Evolutionary conservation across 2,888 invertebrate genomes (phyloP).

Genomic region (Thereva unica): DNA sequence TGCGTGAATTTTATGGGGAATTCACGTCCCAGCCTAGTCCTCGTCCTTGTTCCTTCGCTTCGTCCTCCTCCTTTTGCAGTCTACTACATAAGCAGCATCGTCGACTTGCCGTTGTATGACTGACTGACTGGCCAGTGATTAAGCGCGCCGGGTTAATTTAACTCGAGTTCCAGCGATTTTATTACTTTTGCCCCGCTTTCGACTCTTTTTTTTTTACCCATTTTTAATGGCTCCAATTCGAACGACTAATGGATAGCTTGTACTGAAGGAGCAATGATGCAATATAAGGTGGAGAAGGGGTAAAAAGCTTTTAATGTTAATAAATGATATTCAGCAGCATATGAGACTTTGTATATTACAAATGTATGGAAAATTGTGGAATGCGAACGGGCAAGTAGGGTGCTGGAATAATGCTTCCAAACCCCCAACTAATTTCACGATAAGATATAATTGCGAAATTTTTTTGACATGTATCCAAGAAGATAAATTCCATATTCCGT

Average conservation of each 20-base stretch:
- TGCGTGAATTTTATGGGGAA: conserved; percentile 20
- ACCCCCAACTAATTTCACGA: too few relatives aligned
- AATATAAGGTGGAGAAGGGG: conserved; percentile 22
- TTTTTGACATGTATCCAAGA: too few relatives aligned
- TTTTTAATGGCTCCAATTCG: conserved; percentile 36
- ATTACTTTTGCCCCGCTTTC: conserved; percentile 28
- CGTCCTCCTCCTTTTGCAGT: neutral
- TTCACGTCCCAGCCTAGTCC: neutral
- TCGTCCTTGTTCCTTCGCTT: conserved; percentile 20
- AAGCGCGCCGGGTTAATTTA: conserved; percentile 35
- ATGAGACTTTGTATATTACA: conserved; percentile 22
- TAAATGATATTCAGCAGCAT: conserved; percentile 30
- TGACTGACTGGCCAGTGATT: conserved; percentile 35
- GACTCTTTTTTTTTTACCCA: conserved; percentile 24
- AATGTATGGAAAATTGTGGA: conserved; percentile 34
- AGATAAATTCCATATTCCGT: too few relatives aligned
- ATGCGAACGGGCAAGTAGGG: conserved; percentile 10
- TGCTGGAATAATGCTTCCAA: too few relatives aligned
- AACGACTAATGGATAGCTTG: conserved; percentile 30
- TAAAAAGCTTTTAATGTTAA: conserved; percentile 35
- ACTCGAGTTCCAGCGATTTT: conserved; percentile 33
- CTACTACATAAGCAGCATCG: neutral
- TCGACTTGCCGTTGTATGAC: conserved; percentile 22
- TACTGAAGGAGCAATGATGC: conserved; percentile 31
- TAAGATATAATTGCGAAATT: too few relatives aligned